Evolutionary conservation across 53 echinoderm and acorn worm species (phyloP).

Genomic region (Patiria pectinifera): DNA sequence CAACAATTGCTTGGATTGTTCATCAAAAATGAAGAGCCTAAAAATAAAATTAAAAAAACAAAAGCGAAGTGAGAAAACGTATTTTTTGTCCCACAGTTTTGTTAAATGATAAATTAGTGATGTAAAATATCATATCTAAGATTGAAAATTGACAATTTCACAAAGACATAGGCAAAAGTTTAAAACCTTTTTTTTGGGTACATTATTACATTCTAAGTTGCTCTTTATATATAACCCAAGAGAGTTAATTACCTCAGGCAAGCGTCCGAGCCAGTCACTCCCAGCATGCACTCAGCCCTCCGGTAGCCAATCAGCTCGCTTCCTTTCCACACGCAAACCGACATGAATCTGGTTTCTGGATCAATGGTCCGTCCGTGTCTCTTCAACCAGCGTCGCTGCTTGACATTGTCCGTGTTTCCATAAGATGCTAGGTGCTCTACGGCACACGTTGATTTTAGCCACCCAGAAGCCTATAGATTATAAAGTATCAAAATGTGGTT

Average conservation of each 20-base stretch:
- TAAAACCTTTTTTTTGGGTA: no score
- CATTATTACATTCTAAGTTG: no score
- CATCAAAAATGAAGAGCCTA: constrained; percentile 68
- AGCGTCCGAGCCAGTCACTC: constrained; percentile 76
- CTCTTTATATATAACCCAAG: no score
- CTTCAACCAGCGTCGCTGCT: constrained; percentile 69
- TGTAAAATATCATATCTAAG: no score
- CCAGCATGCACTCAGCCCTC: constrained; percentile 17
- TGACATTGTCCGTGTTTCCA: constrained; percentile 71
- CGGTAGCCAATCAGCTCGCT: constrained; percentile 3
- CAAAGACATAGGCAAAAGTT: no score
- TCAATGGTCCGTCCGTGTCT: constrained; percentile 62
- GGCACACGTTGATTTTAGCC: constrained; percentile 28
- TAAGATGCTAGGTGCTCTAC: constrained; percentile 77
- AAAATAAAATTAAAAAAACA: not conserved
- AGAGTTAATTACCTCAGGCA: constrained; percentile 58
- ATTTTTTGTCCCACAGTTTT: no score
- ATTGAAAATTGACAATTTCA: no score
- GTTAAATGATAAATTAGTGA: no score
- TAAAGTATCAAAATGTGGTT: not conserved
- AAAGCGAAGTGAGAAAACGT: no score
- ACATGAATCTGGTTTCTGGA: constrained; percentile 90
- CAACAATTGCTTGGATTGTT: constrained; percentile 30
- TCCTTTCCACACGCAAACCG: constrained; percentile 51
- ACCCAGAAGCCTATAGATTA: constrained; percentile 12